Conservation (phyloP, 2,888 invertebrate species). For the Dynastes grantii region DNA sequence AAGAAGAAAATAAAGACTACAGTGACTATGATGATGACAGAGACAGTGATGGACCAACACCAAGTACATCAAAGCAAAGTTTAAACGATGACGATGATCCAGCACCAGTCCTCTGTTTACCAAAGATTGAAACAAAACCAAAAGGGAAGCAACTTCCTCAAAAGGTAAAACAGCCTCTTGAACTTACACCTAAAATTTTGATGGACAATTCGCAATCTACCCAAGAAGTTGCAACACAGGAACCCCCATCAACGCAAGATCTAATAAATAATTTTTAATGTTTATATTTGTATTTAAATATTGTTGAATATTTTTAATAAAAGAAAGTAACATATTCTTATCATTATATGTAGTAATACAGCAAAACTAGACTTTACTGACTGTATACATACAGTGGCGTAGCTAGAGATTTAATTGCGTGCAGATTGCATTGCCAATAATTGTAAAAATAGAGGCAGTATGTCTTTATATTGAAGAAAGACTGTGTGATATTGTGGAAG, state of each 20-base stretch:
- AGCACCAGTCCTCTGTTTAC: constrained; percentile 51
- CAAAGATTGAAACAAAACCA: constrained; percentile 53
- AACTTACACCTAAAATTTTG: constrained; percentile 32
- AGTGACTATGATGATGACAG: constrained; percentile 9
- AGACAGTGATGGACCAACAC: constrained; percentile 32
- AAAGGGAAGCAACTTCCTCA: not conserved
- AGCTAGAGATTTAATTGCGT: too few relatives aligned
- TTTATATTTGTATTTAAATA: too few relatives aligned
- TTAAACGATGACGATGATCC: constrained; percentile 54
- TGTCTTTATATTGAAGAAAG: too few relatives aligned
- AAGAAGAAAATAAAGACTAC: constrained; percentile 17
- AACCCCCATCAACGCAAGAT: constrained; percentile 62
- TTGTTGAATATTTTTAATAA: too few relatives aligned
- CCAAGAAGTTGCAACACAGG: constrained; percentile 49
- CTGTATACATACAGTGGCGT: too few relatives aligned
- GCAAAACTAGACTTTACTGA: too few relatives aligned
- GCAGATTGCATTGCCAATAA: too few relatives aligned
- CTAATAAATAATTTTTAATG: constrained; percentile 59
- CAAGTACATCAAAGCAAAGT: constrained; percentile 55
- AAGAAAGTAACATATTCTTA: constrained; percentile 23
- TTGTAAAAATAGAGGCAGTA: too few relatives aligned
- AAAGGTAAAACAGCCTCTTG: not conserved
- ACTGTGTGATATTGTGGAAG: too few relatives aligned
- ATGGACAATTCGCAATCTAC: constrained; percentile 18
- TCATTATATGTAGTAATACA: not conserved